Conservation (phyloP, 2,888 invertebrate genomes). For the Chloroclystis v-ata region DNA sequence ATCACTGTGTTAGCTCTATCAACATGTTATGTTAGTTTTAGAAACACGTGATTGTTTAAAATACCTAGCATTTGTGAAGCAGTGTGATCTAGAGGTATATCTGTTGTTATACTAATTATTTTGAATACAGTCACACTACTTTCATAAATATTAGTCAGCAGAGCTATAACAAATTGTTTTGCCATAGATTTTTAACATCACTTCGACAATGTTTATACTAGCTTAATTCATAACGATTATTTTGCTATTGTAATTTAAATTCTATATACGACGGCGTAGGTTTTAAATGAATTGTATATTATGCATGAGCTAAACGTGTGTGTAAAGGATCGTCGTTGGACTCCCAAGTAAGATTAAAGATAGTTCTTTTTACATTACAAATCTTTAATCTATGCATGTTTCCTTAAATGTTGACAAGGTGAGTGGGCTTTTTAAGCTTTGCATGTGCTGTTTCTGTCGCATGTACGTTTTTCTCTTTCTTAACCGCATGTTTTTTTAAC, state of each 20-base stretch:
- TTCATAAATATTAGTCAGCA: slow-evolving; percentile 56
- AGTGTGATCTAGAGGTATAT: slow-evolving; percentile 40
- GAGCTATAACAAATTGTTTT: slow-evolving; percentile 74
- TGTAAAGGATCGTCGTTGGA: slow-evolving; percentile 76
- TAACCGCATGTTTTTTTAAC: slow-evolving; percentile 61
- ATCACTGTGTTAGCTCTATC: slow-evolving; percentile 71
- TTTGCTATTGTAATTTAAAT: slow-evolving; percentile 65
- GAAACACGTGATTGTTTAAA: slow-evolving; percentile 57
- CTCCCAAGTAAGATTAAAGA: slow-evolving; percentile 71
- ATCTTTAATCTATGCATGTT: slow-evolving; percentile 54
- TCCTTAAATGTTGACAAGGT: slow-evolving; percentile 43
- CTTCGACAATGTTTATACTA: slow-evolving; percentile 58
- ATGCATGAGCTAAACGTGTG: slow-evolving; percentile 55
- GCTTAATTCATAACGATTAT: slow-evolving; percentile 60
- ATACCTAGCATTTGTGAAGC: slow-evolving; percentile 47
- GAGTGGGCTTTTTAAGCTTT: slow-evolving; percentile 59
- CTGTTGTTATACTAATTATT: slow-evolving; percentile 23
- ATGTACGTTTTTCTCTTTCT: slow-evolving; percentile 53
- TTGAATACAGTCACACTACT: slow-evolving; percentile 36
- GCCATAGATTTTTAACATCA: slow-evolving; percentile 72
- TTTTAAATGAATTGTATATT: slow-evolving; percentile 46
- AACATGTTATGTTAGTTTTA: slow-evolving; percentile 73
- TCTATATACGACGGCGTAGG: slow-evolving; percentile 48
- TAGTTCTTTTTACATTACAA: slow-evolving; percentile 49
- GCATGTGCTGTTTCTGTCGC: slow-evolving; percentile 64